Conservation (phyloP, 2,113 vertebrate species). For the Fregetta grallaria region DNA sequence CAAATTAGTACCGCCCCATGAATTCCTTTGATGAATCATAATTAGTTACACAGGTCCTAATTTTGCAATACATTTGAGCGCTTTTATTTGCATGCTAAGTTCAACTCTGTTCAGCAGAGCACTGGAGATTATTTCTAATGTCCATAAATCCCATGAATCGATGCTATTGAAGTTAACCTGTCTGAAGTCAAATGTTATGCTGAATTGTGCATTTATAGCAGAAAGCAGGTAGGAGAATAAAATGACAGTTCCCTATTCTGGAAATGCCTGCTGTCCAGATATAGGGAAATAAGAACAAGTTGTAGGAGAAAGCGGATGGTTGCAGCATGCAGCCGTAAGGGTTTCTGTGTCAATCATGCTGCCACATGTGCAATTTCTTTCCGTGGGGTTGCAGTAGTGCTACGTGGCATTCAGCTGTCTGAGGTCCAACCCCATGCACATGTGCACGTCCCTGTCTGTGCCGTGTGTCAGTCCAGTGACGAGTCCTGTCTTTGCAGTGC, state of each 20-base stretch:
- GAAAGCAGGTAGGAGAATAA: not conserved
- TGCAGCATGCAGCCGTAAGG: not conserved
- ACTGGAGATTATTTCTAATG: not conserved
- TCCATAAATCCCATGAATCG: not conserved
- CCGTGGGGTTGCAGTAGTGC: not conserved
- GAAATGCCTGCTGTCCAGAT: not conserved
- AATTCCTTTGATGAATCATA: constrained; percentile 4
- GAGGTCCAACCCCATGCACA: not conserved
- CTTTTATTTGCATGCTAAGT: not conserved
- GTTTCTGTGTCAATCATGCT: not conserved
- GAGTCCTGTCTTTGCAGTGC: constrained; percentile 74
- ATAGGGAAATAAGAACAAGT: not conserved
- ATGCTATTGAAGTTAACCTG: not conserved
- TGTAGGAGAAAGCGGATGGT: not conserved
- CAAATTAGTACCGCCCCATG: not conserved
- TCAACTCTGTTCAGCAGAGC: not conserved
- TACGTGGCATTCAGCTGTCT: not conserved
- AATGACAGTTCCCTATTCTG: not conserved
- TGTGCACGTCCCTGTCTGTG: too few species aligned
- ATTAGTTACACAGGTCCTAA: constrained; percentile 7
- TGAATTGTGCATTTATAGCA: not conserved
- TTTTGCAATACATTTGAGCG: not conserved
- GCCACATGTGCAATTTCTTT: not conserved
- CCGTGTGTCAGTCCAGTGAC: not conserved
- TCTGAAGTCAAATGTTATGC: not conserved